Conservation (phyloP, 2,888 invertebrate genomes). For the Spisula solida region DNA sequence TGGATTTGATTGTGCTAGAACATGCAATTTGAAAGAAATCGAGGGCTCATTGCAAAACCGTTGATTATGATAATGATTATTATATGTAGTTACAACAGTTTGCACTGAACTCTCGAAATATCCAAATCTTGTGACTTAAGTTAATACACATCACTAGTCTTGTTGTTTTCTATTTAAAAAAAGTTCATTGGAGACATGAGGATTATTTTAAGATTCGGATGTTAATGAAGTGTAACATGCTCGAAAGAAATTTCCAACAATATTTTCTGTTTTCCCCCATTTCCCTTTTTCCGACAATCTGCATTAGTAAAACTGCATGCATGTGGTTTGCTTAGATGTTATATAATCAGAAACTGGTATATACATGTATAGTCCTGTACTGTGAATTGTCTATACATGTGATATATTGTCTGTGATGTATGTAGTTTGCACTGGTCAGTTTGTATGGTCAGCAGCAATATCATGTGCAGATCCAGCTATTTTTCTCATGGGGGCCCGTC, state of each 20-base stretch:
- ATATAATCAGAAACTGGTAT: neutral
- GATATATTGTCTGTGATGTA: neutral
- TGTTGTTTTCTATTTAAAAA: neutral
- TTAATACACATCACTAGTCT: neutral
- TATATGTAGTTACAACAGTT: no score
- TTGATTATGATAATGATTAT: no score
- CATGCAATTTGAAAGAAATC: no score
- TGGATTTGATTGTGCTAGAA: no score
- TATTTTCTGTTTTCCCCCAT: constrained; percentile 24
- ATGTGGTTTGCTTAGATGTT: constrained; percentile 62
- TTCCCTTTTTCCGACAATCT: constrained; percentile 46
- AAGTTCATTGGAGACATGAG: no score
- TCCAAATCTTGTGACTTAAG: no score
- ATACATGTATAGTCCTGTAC: constrained; percentile 5
- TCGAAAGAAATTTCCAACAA: constrained; percentile 26
- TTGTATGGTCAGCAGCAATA: no score
- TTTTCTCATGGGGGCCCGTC: no score
- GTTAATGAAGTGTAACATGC: neutral
- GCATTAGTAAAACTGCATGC: constrained; percentile 82
- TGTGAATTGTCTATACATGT: constrained; percentile 31
- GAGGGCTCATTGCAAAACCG: no score
- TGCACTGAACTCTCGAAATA: no score
- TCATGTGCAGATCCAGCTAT: no score
- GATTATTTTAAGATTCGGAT: no score
- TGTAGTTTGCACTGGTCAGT: neutral